These are phyloP conservation scores for Xestobium rufovillosum DNA, from an alignment of 2,888 invertebrate species.

Conservation along the genomic window DNA sequence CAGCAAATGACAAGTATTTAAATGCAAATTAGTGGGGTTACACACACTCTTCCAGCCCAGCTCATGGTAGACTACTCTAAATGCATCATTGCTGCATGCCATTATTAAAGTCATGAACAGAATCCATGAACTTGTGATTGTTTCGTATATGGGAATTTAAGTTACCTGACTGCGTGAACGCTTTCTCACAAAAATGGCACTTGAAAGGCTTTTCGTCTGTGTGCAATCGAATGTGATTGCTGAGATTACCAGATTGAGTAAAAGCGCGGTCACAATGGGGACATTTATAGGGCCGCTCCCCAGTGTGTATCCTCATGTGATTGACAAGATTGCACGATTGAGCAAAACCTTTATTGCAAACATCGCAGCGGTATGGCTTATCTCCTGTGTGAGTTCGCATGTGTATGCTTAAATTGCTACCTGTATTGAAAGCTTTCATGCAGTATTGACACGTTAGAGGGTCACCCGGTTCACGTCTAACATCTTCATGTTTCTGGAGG, in stretches of 20 bases:
- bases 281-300: slow-evolving; percentile 41
- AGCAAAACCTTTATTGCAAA: slow-evolving; percentile 40
- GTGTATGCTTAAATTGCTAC: slow-evolving; percentile 39
- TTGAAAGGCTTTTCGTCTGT: slow-evolving; percentile 42
- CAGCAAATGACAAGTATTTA: too few species aligned
- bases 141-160: slow-evolving; percentile 40
- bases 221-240: slow-evolving; percentile 41
- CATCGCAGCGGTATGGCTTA: slow-evolving; percentile 37
- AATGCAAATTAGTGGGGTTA: too few species aligned
- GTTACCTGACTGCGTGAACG: slow-evolving; percentile 42
- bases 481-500: slow-evolving; percentile 39
- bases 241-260: slow-evolving; percentile 41
- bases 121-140: slow-evolving; percentile 39
- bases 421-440: slow-evolving; percentile 35
- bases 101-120: too few species aligned
- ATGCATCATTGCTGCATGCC: too few species aligned
- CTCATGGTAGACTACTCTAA: too few species aligned
- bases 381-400: slow-evolving; percentile 40
- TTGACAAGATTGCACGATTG: slow-evolving; percentile 42
- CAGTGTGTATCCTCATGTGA: slow-evolving; percentile 41
- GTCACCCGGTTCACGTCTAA: slow-evolving; percentile 29
- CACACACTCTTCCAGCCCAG: too few species aligned
- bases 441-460: slow-evolving; percentile 25
- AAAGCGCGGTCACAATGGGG: slow-evolving; percentile 42
- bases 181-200: slow-evolving; percentile 41